phyloP scores from a whole-genome alignment of 2,888 invertebrate genomes.

The Anthophora plumipes region DNA sequence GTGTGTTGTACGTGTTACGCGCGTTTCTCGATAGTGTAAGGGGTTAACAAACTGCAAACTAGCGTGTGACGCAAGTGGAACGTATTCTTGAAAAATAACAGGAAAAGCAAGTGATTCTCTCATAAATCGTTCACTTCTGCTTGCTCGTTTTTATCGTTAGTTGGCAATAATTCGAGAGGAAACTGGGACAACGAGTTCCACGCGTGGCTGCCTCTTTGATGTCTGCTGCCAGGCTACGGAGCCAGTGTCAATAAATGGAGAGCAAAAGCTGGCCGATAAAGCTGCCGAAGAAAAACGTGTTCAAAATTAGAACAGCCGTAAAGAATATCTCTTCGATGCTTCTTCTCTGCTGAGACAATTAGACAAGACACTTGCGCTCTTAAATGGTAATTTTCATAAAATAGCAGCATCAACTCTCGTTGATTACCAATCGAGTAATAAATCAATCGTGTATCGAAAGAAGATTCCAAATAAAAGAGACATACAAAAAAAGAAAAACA shows the following conservation, averaged over 20 bases:
- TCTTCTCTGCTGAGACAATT: background rate
- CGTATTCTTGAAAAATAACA: background rate
- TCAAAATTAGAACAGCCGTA: slow-evolving; percentile 9
- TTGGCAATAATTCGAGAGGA: slow-evolving; percentile 9
- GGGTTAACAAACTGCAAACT: background rate
- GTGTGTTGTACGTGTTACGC: too few relatives aligned
- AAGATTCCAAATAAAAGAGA: too few relatives aligned
- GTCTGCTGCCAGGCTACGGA: background rate
- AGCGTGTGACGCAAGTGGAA: background rate
- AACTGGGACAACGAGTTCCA: slow-evolving; percentile 21
- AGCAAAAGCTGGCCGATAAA: slow-evolving; percentile 12
- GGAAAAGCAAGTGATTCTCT: background rate
- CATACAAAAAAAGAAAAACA: too few relatives aligned
- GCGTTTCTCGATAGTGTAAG: too few relatives aligned
- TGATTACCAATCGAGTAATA: background rate
- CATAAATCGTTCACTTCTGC: slow-evolving; percentile 6
- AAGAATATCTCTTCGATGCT: slow-evolving; percentile 3
- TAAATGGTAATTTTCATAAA: background rate
- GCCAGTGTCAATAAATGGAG: slow-evolving; percentile 13
- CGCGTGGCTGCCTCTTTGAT: slow-evolving; percentile 1
- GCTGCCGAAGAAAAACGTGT: background rate
- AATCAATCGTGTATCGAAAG: too few relatives aligned
- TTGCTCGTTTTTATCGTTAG: slow-evolving; percentile 1
- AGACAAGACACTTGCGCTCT: background rate
- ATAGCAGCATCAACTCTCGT: background rate